phyloP scores from a whole-genome alignment of 35 echinoderm and acorn worm species.

The Patiria miniata region DNA sequence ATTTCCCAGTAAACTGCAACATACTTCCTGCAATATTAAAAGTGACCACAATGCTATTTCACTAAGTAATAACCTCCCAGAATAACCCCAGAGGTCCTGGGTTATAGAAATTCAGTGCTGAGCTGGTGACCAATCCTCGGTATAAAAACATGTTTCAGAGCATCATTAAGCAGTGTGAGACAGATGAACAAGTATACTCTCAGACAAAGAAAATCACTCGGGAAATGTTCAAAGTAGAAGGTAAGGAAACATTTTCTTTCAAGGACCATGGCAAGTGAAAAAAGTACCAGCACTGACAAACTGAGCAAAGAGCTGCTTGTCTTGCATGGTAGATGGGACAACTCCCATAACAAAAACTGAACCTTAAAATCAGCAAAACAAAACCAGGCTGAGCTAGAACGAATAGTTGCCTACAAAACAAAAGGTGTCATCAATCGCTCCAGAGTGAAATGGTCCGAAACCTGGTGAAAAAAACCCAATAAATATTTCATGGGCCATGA shows the following conservation, averaged over 20 bases:
- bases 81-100: background rate
- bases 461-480: constrained; percentile 53
- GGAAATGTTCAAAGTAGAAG: background rate
- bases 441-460: constrained; percentile 38
- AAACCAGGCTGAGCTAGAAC: constrained; percentile 11
- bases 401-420: constrained; percentile 17
- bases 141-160: background rate
- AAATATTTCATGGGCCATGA: constrained; percentile 53
- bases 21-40: background rate
- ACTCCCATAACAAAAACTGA: background rate
- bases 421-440: constrained; percentile 26
- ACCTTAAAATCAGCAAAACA: background rate
- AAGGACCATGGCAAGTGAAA: constrained; percentile 15
- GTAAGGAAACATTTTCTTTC: background rate
- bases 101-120: constrained; percentile 8
- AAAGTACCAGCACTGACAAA: background rate
- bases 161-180: background rate
- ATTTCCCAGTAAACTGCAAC: background rate
- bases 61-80: background rate
- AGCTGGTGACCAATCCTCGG: background rate
- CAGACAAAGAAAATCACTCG: background rate
- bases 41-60: background rate
- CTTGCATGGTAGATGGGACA: background rate
- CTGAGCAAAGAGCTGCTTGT: background rate
- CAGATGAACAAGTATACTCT: background rate